phyloP scores from a whole-genome alignment of 2,888 invertebrate genomes.

The Ochropleura leucogaster region DNA sequence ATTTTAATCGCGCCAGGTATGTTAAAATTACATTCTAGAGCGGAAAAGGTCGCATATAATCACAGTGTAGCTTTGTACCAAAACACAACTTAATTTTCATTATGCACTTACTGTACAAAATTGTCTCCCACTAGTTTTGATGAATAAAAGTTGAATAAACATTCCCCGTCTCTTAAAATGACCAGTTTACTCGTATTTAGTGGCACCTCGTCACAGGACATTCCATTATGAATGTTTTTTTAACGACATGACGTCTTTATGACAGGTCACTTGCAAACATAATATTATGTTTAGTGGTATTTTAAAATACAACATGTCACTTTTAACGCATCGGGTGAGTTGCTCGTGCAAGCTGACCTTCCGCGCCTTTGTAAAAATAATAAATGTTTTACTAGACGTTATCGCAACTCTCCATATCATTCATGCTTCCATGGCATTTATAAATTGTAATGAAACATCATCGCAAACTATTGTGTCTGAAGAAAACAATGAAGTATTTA shows the following conservation, averaged over 20 bases:
- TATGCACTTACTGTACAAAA: not conserved
- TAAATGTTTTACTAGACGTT: conserved; percentile 24
- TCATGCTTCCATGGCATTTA: conserved; percentile 4
- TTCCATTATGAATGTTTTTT: conserved; percentile 35
- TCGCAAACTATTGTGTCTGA: conserved; percentile 39
- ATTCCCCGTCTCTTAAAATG: not conserved
- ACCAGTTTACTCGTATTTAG: not conserved
- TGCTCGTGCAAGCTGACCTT: conserved; percentile 17
- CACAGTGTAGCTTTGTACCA: not conserved
- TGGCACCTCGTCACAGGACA: conserved; percentile 13
- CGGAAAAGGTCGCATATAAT: not conserved
- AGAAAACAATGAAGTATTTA: conserved; percentile 65
- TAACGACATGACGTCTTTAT: conserved; percentile 20
- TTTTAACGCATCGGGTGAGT: conserved; percentile 16
- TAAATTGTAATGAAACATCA: conserved; percentile 25
- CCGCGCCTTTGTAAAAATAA: conserved; percentile 17
- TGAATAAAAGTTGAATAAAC: not conserved
- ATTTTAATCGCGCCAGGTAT: conserved; percentile 17
- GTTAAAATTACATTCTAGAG: not conserved
- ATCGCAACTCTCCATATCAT: conserved; percentile 2
- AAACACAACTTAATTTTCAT: not conserved
- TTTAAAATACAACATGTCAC: conserved; percentile 39
- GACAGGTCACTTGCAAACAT: conserved; percentile 21
- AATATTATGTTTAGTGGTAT: conserved; percentile 28
- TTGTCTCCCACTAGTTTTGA: not conserved